Conservation (phyloP, 2,113 vertebrate species). For the Indri indri region DNA sequence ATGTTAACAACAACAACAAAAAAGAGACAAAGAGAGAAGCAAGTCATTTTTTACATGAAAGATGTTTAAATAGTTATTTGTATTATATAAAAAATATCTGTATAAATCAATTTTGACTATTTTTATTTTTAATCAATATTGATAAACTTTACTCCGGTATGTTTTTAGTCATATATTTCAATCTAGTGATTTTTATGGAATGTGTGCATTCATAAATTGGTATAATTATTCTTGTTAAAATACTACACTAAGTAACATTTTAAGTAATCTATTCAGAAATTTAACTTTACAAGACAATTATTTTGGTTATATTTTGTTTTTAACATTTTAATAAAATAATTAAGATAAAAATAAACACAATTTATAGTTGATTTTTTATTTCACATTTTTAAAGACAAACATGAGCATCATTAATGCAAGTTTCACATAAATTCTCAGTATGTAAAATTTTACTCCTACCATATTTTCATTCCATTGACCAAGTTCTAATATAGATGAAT, state of each 20-base stretch:
- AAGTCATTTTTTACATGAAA: neutral
- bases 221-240: neutral
- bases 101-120: neutral
- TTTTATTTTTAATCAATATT: neutral
- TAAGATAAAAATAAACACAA: slow-evolving; percentile 70
- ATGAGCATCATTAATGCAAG: slow-evolving; percentile 52
- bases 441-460: slow-evolving; percentile 48
- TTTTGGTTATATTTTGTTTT: slow-evolving; percentile 71
- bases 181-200: neutral
- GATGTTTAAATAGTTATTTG: neutral
- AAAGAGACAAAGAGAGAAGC: neutral
- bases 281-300: slow-evolving; percentile 59
- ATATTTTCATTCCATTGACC: slow-evolving; percentile 38
- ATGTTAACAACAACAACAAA: neutral
- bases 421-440: slow-evolving; percentile 69
- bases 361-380: slow-evolving; percentile 71
- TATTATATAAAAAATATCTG: neutral
- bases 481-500: neutral
- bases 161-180: neutral
- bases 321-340: slow-evolving; percentile 73
- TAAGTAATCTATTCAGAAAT: neutral
- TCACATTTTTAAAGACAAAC: slow-evolving; percentile 63
- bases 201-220: neutral
- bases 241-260: neutral
- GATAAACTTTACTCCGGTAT: neutral